Evolutionary conservation across 2,888 invertebrate species (phyloP).

Genomic region (Rhabditophanes sp.): DNA sequence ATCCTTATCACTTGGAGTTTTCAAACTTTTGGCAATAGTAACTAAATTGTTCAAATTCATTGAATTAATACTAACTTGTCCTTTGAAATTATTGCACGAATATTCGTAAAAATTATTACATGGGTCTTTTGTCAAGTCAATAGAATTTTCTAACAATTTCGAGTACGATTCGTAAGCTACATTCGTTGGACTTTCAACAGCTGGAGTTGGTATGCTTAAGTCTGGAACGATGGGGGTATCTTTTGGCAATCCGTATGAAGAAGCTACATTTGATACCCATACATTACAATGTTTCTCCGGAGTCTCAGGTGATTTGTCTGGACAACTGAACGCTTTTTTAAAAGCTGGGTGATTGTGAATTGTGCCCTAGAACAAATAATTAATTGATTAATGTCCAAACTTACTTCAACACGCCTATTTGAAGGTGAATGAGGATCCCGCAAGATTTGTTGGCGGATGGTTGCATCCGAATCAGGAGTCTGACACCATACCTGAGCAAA

Average conservation of each 20-base stretch:
- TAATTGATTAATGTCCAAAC: not conserved
- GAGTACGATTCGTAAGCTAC: slow-evolving; percentile 1
- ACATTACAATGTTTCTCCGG: slow-evolving; percentile 20
- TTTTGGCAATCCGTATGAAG: no score
- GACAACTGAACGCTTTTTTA: slow-evolving; percentile 22
- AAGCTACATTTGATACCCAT: slow-evolving; percentile 19
- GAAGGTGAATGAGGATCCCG: slow-evolving; percentile 27
- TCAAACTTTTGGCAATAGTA: not conserved
- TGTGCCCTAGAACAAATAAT: slow-evolving; percentile 13
- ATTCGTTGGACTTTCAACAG: no score
- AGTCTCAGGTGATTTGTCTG: slow-evolving; percentile 13
- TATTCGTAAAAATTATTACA: slow-evolving; percentile 25
- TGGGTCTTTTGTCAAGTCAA: slow-evolving; percentile 17
- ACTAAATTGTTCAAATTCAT: not conserved
- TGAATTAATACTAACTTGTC: not conserved
- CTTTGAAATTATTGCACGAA: slow-evolving; percentile 15
- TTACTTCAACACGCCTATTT: slow-evolving; percentile 14
- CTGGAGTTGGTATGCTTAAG: no score
- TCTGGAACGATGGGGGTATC: no score
- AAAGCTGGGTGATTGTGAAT: slow-evolving; percentile 24
- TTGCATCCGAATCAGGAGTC: slow-evolving; percentile 13
- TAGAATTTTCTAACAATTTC: slow-evolving; percentile 10
- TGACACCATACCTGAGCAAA: slow-evolving; percentile 15
- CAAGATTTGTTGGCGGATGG: slow-evolving; percentile 14
- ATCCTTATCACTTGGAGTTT: no score